Conservation (phyloP, 2,113 vertebrate species). For the Oreochromis tanganicae region DNA sequence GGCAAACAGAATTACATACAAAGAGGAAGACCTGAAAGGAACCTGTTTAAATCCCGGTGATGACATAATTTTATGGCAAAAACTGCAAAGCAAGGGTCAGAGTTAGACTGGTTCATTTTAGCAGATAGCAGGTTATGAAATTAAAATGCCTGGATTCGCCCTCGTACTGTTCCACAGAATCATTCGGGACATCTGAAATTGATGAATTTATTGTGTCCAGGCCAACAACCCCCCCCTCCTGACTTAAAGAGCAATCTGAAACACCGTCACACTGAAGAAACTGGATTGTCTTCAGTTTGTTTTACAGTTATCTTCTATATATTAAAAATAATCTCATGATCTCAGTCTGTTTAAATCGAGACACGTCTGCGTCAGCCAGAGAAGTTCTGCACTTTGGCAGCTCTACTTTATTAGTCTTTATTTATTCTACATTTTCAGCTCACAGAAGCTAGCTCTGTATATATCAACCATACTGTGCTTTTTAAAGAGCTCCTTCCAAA, state of each 20-base stretch:
- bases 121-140: neutral
- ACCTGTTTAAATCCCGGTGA: neutral
- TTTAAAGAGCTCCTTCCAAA: neutral
- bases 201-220: neutral
- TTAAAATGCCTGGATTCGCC: neutral
- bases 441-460: neutral
- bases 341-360: neutral
- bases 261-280: neutral
- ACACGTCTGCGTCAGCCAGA: neutral
- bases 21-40: neutral
- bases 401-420: neutral
- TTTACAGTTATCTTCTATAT: neutral
- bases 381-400: neutral
- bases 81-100: neutral
- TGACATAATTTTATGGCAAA: neutral
- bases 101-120: neutral
- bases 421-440: neutral
- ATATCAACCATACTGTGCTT: neutral
- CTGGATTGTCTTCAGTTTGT: neutral
- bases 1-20: neutral
- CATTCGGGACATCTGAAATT: neutral
- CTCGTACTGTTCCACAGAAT: neutral
- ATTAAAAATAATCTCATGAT: neutral
- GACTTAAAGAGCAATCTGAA: neutral
- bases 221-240: fast-evolving